A percentile compares a stretch with the other conserved stretches of the same genome.
Conservation (phyloP, 2,888 invertebrate genomes). For the Drosophila algonquin region DNA sequence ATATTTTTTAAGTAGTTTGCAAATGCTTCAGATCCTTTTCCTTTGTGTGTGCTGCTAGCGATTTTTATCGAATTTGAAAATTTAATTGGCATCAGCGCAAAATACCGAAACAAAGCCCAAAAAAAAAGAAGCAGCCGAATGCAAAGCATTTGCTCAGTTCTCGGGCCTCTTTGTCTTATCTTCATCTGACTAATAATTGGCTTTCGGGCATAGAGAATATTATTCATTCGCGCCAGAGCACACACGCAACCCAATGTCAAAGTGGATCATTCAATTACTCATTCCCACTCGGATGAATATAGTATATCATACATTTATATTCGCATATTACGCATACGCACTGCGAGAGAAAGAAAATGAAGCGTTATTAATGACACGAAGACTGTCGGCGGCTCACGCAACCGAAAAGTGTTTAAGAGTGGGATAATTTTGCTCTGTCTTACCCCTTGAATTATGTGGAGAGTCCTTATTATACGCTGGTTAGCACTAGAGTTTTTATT, state of each 20-base stretch:
- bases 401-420: neutral
- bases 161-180: conserved; percentile 24
- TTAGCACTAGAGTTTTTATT: neutral
- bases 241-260: conserved; percentile 29
- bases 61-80: conserved; percentile 63
- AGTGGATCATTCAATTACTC: conserved; percentile 57
- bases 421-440: neutral
- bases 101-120: neutral
- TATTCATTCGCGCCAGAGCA: conserved; percentile 7
- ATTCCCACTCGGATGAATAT: conserved; percentile 31
- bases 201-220: conserved; percentile 22
- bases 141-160: conserved; percentile 54
- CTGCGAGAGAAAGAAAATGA: conserved; percentile 39
- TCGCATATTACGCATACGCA: conserved; percentile 54
- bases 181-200: conserved; percentile 40
- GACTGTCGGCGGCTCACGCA: conserved; percentile 17
- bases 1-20: conserved; percentile 51
- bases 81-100: conserved; percentile 67
- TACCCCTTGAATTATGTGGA: neutral
- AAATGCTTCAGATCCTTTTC: conserved; percentile 41
- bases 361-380: conserved; percentile 29
- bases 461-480: neutral
- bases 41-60: conserved; percentile 43
- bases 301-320: conserved; percentile 10
- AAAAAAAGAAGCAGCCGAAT: conserved; percentile 42